Evolutionary conservation across 2,888 invertebrate genomes (phyloP).

Genomic region (Drosophila flavopinicola): DNA sequence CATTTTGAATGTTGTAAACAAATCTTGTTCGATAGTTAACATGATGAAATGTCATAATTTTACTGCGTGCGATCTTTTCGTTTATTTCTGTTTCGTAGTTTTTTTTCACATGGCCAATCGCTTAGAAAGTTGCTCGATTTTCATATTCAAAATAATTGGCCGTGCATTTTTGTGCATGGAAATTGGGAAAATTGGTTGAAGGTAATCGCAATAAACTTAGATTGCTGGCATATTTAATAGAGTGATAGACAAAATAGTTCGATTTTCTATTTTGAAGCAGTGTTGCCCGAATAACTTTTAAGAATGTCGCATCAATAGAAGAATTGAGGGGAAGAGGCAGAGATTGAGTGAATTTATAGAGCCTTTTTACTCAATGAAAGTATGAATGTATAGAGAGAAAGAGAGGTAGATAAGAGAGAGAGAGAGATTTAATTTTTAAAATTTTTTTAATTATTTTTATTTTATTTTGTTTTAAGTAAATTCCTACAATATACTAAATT

Average conservation of each 20-base stretch:
- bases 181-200: slow-evolving; percentile 3
- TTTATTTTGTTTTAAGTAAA: too few relatives aligned
- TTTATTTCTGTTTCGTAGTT: slow-evolving; percentile 4
- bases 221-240: neutral
- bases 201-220: slow-evolving; percentile 3
- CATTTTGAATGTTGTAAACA: slow-evolving; percentile 69
- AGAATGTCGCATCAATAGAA: slow-evolving; percentile 1
- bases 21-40: slow-evolving; percentile 60
- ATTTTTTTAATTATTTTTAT: too few relatives aligned
- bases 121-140: slow-evolving; percentile 68
- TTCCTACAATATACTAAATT: too few relatives aligned
- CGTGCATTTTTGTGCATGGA: slow-evolving; percentile 18
- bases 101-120: slow-evolving; percentile 15
- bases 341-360: neutral
- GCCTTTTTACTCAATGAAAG: too few relatives aligned
- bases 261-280: neutral
- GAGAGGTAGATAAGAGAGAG: neutral
- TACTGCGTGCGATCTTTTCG: slow-evolving; percentile 47
- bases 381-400: neutral
- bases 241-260: neutral
- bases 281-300: neutral
- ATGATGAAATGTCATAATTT: slow-evolving; percentile 75
- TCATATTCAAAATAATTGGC: slow-evolving; percentile 28
- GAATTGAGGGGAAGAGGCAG: neutral
- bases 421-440: too few relatives aligned